A percentile compares a stretch with the other conserved stretches of the same genome.
These are phyloP conservation scores for Polymixis flavicincta DNA, from an alignment of 2,888 invertebrate species.

Conservation along the genomic window DNA sequence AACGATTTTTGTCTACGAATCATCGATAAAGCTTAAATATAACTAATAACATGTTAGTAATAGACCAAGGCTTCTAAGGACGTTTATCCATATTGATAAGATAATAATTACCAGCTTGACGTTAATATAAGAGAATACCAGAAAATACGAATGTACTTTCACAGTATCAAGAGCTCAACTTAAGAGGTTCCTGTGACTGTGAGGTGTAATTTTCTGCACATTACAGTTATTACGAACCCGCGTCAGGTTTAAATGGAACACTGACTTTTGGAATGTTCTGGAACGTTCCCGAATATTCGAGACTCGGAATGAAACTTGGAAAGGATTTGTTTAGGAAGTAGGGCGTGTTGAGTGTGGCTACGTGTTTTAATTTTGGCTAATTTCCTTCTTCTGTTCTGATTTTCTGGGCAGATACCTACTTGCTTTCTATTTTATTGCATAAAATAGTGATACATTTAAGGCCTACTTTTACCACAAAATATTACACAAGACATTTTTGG, in stretches of 20 bases:
- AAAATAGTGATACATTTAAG: not conserved
- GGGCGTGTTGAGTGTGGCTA: constrained; percentile 16
- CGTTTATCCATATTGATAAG: not conserved
- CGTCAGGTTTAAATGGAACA: constrained; percentile 58
- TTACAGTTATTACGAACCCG: constrained; percentile 62
- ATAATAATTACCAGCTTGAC: constrained; percentile 16
- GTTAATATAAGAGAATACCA: constrained; percentile 13
- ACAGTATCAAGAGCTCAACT: constrained; percentile 32
- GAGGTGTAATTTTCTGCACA: constrained; percentile 38
- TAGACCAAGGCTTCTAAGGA: not conserved
- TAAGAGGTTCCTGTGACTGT: constrained; percentile 23
- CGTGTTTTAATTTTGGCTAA: constrained; percentile 1
- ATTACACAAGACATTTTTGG: not conserved
- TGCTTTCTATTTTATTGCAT: not conserved
- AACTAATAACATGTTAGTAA: no score
- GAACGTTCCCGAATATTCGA: constrained; percentile 43
- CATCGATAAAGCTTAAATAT: not conserved
- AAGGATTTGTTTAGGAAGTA: constrained; percentile 50
- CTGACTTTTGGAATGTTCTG: constrained; percentile 52
- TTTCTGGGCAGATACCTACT: not conserved
- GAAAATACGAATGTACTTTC: constrained; percentile 11
- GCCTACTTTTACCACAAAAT: not conserved
- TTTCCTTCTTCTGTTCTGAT: not conserved
- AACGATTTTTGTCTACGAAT: not conserved
- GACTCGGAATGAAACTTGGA: constrained; percentile 30